These are phyloP conservation scores for Metaphire vulgaris DNA, from an alignment of 1,140 invertebrate species.

Conservation along the genomic window DNA sequence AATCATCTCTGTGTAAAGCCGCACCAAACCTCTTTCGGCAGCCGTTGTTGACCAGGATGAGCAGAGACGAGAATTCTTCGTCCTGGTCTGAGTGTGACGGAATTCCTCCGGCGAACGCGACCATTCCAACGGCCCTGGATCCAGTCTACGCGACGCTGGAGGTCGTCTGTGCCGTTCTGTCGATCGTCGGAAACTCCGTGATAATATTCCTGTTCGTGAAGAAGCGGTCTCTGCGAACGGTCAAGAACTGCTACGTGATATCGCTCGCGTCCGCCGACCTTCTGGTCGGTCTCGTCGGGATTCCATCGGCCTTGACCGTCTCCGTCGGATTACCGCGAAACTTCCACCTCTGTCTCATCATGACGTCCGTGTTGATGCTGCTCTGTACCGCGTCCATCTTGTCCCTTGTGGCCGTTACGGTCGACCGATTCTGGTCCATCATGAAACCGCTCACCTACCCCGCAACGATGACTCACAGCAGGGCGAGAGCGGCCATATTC, in stretches of 20 bases:
- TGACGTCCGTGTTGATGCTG: constrained; percentile 75
- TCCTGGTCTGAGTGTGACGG: neutral
- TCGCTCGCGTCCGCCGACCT: constrained; percentile 67
- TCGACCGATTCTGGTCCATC: constrained; percentile 87
- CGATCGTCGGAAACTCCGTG: constrained; percentile 73
- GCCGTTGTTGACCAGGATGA: too few species aligned
- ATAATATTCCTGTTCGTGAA: constrained; percentile 74
- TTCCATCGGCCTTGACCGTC: constrained; percentile 77
- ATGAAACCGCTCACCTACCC: constrained; percentile 82
- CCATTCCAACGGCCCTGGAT: constrained; percentile 31
- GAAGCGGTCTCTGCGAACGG: constrained; percentile 66
- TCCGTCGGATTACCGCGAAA: constrained; percentile 68
- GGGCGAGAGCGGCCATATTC: constrained; percentile 74
- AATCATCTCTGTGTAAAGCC: too few species aligned
- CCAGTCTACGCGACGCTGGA: constrained; percentile 65
- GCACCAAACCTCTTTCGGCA: too few species aligned
- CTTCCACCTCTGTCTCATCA: constrained; percentile 68
- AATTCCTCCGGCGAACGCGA: neutral
- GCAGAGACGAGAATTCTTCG: too few species aligned
- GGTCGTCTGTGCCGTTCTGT: constrained; percentile 69
- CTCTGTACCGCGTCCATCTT: constrained; percentile 83
- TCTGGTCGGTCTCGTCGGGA: constrained; percentile 61
- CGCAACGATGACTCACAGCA: constrained; percentile 72
- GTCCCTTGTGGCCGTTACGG: constrained; percentile 78
- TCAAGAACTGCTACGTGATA: constrained; percentile 86